Evolutionary conservation across 1,140 invertebrate genomes (phyloP), one percentile per base, ranked within the genome.

Genomic region (Lasioglossum albipes): DNA sequence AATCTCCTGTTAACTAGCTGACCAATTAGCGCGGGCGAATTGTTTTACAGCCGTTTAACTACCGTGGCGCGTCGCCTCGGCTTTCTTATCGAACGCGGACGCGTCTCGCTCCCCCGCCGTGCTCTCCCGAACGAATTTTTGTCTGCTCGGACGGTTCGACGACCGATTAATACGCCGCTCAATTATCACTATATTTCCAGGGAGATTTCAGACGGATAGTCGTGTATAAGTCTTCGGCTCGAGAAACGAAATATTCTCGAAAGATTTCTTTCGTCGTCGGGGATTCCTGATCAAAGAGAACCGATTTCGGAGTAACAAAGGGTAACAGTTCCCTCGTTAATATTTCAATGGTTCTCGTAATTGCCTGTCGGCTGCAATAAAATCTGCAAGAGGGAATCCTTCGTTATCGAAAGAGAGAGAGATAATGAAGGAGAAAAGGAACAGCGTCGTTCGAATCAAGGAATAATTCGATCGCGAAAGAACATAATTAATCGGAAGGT

Each of bases 381-480:
- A 66, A 66, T 45, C 42, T 9, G 16, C 41, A 49, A 31, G n/a
- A 22, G 13, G 12, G 36, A 9, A 45, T 22, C 41, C 5, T 42
- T 45, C 41, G 7, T 67, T 67, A 49, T n/a, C 65, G 12, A 67
- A n/a, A 20, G 4, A 9, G 13, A 13, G 13, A 10, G 12, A 67
- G 42, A 20, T 1, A n/a, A n/a, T 1, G 7, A 3, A 12, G 13
- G 45, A 49, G 27, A 1, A 1, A 27, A 27, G 27, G 27, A 27
- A 27, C 0, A 49, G 45, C 45, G 41, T 45, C 42, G 65, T 2
- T 31, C 22, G 10, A 27, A 59, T 76, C 49, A 59, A 54, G 7
- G 9, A 18, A 80, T 80, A 79, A 83, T 74, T 72, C 77, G 52
- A 80, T 80, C 74, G 74, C 54, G 54, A 74, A 66, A 64, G 52